These are phyloP conservation scores for Andrena cerasifolii DNA, from an alignment of 1,140 invertebrate genomes.

Conservation along the genomic window DNA sequence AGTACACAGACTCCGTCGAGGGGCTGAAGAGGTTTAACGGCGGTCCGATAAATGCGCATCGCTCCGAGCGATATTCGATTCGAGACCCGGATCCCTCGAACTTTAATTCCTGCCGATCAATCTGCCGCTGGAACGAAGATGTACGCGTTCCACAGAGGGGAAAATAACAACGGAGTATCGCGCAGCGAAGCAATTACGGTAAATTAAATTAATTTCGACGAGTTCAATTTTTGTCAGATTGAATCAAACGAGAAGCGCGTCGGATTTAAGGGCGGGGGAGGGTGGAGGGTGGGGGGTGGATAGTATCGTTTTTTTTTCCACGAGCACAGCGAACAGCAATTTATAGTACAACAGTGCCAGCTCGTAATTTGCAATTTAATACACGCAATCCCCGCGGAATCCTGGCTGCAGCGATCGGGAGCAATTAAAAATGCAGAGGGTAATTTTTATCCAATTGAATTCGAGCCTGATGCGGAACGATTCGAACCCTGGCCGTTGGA, in stretches of 20 bases:
- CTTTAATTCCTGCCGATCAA: neutral
- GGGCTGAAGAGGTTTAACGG: conserved; percentile 1
- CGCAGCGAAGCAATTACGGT: neutral
- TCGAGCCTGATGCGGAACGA: neutral
- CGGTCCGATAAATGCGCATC: neutral
- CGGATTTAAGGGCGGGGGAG: no score
- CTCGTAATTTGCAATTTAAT: conserved; percentile 23
- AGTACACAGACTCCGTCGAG: neutral
- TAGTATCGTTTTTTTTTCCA: neutral
- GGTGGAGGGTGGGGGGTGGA: neutral
- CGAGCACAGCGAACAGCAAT: neutral
- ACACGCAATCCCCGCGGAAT: neutral
- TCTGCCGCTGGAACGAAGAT: neutral
- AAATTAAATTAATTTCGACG: conserved; percentile 6
- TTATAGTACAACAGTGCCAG: neutral
- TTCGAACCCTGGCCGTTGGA: neutral
- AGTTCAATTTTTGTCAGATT: conserved; percentile 19
- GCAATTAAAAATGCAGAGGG: neutral
- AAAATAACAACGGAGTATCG: neutral
- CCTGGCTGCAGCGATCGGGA: neutral
- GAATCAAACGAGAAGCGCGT: conserved; percentile 14
- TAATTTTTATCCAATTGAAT: neutral
- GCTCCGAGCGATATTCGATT: conserved; percentile 10
- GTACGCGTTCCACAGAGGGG: neutral
- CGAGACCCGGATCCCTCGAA: neutral